Base-by-base conservation (phyloP, 2,888 invertebrate genomes). In the Acleris emargana region DNA sequence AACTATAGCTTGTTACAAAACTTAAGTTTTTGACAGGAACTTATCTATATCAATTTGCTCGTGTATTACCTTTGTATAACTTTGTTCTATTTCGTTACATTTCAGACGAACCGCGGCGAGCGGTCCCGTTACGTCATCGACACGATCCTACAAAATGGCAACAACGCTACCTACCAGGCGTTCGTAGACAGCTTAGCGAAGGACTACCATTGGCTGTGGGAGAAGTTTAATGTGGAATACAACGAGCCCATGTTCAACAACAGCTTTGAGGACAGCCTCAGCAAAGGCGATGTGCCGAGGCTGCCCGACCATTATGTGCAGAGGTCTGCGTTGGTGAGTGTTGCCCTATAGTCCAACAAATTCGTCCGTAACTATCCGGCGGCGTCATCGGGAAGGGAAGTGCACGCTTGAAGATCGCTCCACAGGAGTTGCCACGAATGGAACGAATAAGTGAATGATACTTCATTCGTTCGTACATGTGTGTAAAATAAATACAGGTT, bases 181-280 rank as follows among this genome's bases (percentile, higher is more conserved):
- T 94, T 95, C 77, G 93, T 93, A 59, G 90, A 93, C 73, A 87
- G 93, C 59, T 78, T 95, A 18, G 81, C 84, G 9, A 93, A 93
- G 68, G 92, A 94, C 74, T 94, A 95, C 77, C 75, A 79, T 49
- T 95, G 95, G 95, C 77, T 95, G 58, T 93, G 92, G 76, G 85
- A 91, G 58, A 88, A 89, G 38, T 84, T 95, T 54, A 86, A 86
- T 6, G 76, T 82, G 4, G 81, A 85, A 25, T 82, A 81, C 71
- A 82, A 82, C 58, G 80, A 80, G 51, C 75, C 81, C 6, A 80
- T 85, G 70, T 72, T 87, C 51, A 86, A 88, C 69, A 88, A 90
- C 62, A 88, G 89, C 70, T 89, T 91, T 28, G 91, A 93, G 55
- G 93, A 93, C 71, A 88, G 89, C 70, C 87, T 94, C 50, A 93